Base-by-base conservation (phyloP, 2,888 invertebrate species). In the Amblyteles armatorius region DNA sequence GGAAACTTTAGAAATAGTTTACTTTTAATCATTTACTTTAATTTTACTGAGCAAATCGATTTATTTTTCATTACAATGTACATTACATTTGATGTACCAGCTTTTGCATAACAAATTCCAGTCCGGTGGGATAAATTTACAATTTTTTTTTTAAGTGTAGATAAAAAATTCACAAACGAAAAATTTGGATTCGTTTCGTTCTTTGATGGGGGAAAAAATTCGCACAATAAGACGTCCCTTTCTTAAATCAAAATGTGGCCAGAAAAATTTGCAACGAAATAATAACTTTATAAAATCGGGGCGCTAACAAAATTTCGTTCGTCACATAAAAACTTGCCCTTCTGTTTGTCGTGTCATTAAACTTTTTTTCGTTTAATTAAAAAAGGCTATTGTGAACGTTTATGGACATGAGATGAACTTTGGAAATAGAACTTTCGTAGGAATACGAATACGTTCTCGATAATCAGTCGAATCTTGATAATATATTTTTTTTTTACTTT, bases 391-490 rank as follows among this genome's bases (percentile, higher is more conserved):
- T 22, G 55, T 33, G 6, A 11, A 48, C 16, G 44, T 48, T 48
- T 48, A 5, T 48, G 44, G 44, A 3, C 44, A 48, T 16, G 44
- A 16, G 16, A 16, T 48, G 44, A 48, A 48, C 44, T 48, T 48
- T 40, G 52, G 33, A 65, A 55, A 63, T 63, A 7, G 63, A 63
- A 63, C 52, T 69, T 65, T 77, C 76, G 63, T 81, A 69, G 19
- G 63, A 60, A 76, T 81, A 69, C 26, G 63, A 60, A 76, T 81
- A 69, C 26, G 52, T 77, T 50, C 77, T 71, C 44, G 71, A 72
- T 82, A 72, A 72, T 82, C 76, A 57, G 74, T 74, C 81, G 68
- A 74, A 74, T 50, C 11, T 16, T 40, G 67, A 52, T 55, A 63
- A 29, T 40, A n/a, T 50, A 52, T 76, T 63, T 60, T 52, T 22